These are phyloP conservation scores for Brachionus asplanchnoidis DNA, from an alignment of 1,140 invertebrate species.

Conservation along the genomic window DNA sequence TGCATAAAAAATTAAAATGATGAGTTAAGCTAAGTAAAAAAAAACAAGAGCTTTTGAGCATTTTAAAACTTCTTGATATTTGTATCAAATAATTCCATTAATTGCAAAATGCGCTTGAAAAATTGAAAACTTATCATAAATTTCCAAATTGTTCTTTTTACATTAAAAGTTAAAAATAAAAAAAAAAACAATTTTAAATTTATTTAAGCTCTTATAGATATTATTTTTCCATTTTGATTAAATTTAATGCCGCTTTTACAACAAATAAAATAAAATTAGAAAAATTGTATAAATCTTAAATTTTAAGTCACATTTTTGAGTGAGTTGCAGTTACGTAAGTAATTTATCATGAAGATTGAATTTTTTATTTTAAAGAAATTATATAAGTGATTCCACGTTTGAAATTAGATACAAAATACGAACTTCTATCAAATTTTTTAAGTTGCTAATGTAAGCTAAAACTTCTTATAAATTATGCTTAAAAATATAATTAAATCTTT, in stretches of 20 bases:
- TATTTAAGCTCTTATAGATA: background rate
- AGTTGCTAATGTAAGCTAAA: background rate
- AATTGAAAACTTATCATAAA: too few relatives aligned
- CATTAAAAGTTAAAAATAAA: too few relatives aligned
- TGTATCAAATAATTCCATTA: too few relatives aligned
- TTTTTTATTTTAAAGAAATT: background rate
- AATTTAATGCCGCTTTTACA: background rate
- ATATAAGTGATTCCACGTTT: background rate
- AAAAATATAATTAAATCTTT: background rate
- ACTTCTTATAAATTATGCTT: background rate
- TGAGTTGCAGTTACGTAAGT: background rate
- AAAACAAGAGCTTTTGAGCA: too few relatives aligned
- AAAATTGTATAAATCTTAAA: background rate
- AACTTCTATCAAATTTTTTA: background rate
- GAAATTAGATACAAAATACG: background rate
- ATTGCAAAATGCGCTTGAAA: too few relatives aligned
- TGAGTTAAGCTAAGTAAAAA: too few relatives aligned
- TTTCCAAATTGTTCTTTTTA: too few relatives aligned
- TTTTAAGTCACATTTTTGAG: background rate
- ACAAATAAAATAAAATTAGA: background rate
- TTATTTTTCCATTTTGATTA: background rate
- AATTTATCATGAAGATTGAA: background rate
- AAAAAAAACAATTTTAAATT: too few relatives aligned
- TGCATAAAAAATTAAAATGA: too few relatives aligned
- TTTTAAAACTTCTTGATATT: too few relatives aligned